Percentiles rank a stretch among this genome's conserved stretches.
phyloP scores from a whole-genome alignment of 1,140 invertebrate genomes.

The Capitella teleta region DNA sequence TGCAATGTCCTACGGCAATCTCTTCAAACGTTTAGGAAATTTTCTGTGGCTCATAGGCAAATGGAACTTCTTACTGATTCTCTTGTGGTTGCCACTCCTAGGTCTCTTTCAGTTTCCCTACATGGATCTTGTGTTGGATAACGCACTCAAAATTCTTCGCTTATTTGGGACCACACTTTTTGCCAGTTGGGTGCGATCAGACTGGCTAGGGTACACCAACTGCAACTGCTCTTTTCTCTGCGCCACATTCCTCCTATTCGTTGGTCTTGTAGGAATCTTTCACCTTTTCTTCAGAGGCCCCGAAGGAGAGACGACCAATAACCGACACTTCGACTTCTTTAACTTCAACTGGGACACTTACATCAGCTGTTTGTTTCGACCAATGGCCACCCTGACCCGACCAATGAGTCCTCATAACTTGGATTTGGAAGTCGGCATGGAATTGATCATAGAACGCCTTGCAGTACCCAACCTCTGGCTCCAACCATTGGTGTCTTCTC shows the following conservation, averaged over 20 bases:
- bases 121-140: constrained; percentile 20
- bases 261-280: not conserved
- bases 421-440: constrained; percentile 36
- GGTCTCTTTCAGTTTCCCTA: constrained; percentile 39
- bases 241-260: constrained; percentile 5
- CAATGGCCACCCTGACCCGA: constrained; percentile 21
- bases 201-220: constrained; percentile 17
- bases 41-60: constrained; percentile 40
- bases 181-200: constrained; percentile 26
- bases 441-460: constrained; percentile 40
- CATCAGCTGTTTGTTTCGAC: constrained; percentile 33
- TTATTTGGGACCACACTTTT: constrained; percentile 23
- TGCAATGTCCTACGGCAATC: constrained; percentile 28
- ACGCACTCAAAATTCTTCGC: constrained; percentile 25
- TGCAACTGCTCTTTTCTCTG: constrained; percentile 5
- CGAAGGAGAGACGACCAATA: not conserved
- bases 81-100: constrained; percentile 41
- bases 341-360: constrained; percentile 27
- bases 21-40: constrained; percentile 31
- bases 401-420: constrained; percentile 18
- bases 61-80: constrained; percentile 43
- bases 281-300: not conserved
- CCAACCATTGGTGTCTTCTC: constrained; percentile 36
- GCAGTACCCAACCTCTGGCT: constrained; percentile 46
- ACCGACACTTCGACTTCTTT: not conserved